Evolutionary conservation across 2,113 vertebrate species (phyloP).

Genomic region (Apodemus speciosus): DNA sequence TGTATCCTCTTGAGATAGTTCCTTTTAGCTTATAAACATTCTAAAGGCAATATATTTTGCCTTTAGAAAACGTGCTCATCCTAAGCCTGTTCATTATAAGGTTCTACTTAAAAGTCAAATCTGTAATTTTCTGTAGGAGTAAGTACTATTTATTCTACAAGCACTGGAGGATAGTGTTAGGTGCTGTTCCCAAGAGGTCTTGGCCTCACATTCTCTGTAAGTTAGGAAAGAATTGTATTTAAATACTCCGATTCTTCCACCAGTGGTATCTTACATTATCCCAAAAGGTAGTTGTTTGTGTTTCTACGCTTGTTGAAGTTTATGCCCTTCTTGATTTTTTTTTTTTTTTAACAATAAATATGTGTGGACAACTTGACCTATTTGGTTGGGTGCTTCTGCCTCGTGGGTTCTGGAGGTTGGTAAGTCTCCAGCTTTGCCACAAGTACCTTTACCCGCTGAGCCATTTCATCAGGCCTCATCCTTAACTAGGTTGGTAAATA

Average conservation of each 20-base stretch:
- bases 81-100: slow-evolving; percentile 9
- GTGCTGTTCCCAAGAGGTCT: neutral
- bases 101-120: slow-evolving; percentile 41
- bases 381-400: neutral
- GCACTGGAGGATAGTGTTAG: neutral
- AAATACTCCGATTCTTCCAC: neutral
- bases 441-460: neutral
- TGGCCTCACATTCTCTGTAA: neutral
- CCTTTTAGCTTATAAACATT: neutral
- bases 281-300: slow-evolving; percentile 12
- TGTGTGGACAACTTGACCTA: neutral
- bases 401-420: neutral
- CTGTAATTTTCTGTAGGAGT: neutral
- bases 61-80: slow-evolving; percentile 1
- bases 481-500: slow-evolving; percentile 13
- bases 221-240: neutral
- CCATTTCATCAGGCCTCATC: neutral
- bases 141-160: neutral
- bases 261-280: neutral
- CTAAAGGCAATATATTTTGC: neutral
- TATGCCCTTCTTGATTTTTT: neutral
- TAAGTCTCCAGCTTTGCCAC: neutral
- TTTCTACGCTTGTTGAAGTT: slow-evolving; percentile 21
- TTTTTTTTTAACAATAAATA: neutral
- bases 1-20: neutral